These are phyloP conservation scores for Hyla sarda DNA, from an alignment of 2,113 vertebrate genomes.

Conservation along the genomic window DNA sequence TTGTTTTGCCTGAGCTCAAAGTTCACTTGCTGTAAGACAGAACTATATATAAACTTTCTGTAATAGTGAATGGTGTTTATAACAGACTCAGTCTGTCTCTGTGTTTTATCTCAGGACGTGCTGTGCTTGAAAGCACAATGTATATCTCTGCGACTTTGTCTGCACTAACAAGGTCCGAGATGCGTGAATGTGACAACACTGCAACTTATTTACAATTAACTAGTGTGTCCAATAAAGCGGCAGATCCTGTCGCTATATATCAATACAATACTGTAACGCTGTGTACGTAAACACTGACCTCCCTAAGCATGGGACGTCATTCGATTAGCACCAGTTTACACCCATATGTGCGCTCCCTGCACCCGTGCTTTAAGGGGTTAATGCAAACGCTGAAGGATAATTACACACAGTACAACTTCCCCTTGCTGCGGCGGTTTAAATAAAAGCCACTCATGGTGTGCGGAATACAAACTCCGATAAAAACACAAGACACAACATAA, in stretches of 20 bases:
- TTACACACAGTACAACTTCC: constrained; percentile 5
- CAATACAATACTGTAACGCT: neutral
- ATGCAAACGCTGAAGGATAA: neutral
- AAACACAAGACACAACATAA: constrained; percentile 43
- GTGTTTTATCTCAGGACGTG: constrained; percentile 22
- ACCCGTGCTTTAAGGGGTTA: neutral
- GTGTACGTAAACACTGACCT: too few species aligned
- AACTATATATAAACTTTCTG: constrained; percentile 28
- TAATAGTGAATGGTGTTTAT: constrained; percentile 22
- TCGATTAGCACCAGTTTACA: neutral
- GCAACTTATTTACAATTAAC: neutral
- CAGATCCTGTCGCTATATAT: neutral
- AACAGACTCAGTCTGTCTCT: constrained; percentile 27
- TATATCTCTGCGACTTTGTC: neutral
- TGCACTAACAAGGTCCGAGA: neutral
- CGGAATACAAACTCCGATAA: constrained; percentile 14
- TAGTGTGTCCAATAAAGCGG: neutral
- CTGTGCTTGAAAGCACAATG: constrained; percentile 15
- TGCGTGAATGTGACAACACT: neutral
- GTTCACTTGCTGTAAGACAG: constrained; percentile 16
- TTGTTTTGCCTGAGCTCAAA: neutral
- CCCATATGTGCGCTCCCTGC: neutral
- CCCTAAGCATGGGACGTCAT: neutral
- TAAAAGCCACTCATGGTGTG: neutral
- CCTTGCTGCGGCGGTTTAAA: constrained; percentile 2